These are phyloP conservation scores for Bombus cullumanus DNA, from an alignment of 1,140 invertebrate species.

Conservation along the genomic window DNA sequence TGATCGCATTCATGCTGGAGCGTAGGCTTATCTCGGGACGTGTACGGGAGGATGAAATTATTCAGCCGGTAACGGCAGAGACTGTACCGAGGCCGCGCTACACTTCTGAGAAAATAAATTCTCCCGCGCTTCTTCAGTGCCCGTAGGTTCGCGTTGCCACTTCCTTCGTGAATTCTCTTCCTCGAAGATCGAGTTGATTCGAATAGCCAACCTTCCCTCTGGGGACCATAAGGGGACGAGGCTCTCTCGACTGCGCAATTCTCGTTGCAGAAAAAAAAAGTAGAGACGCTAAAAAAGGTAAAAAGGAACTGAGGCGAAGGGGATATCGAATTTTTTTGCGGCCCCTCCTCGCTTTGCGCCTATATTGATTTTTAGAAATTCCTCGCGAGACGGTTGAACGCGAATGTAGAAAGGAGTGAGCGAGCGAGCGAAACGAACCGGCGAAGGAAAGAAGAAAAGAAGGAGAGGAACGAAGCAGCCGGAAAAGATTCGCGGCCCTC, in stretches of 20 bases:
- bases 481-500: conserved; percentile 43
- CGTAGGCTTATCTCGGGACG: conserved; percentile 14
- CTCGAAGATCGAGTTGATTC: conserved; percentile 62
- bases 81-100: conserved; percentile 47
- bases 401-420: conserved; percentile 44
- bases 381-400: conserved; percentile 68
- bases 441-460: conserved; percentile 33
- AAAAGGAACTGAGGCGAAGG: conserved; percentile 52
- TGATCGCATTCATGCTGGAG: not conserved
- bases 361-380: conserved; percentile 81
- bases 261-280: conserved; percentile 49
- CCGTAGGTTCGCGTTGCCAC: conserved; percentile 36
- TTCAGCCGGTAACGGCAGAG: conserved; percentile 47
- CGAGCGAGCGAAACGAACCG: conserved; percentile 46
- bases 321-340: conserved; percentile 66
- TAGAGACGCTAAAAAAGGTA: conserved; percentile 44
- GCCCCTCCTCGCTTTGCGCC: conserved; percentile 63
- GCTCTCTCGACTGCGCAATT: conserved; percentile 44
- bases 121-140: conserved; percentile 60
- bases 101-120: conserved; percentile 68
- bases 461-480: conserved; percentile 59
- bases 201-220: conserved; percentile 32
- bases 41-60: conserved; percentile 57
- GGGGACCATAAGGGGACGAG: conserved; percentile 43
- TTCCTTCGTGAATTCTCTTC: conserved; percentile 57